Evolutionary conservation across 2,888 invertebrate species (phyloP).

Genomic region (Epicampocera succincta): DNA sequence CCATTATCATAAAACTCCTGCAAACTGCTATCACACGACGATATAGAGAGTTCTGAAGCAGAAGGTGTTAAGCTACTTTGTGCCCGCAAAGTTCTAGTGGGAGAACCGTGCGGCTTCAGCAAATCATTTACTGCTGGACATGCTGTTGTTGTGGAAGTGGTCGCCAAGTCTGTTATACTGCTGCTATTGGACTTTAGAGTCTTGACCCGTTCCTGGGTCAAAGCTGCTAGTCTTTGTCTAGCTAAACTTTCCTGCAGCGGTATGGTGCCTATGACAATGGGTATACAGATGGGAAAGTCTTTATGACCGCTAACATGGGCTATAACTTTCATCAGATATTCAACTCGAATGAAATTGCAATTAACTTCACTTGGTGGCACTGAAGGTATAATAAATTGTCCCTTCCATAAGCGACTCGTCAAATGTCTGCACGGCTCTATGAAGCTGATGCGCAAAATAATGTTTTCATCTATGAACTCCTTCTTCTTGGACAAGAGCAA

Average conservation of each 20-base stretch:
- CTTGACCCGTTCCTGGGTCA: constrained; percentile 58
- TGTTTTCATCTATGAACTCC: constrained; percentile 57
- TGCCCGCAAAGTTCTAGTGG: constrained; percentile 19
- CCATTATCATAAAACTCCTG: constrained; percentile 55
- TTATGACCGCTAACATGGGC: constrained; percentile 66
- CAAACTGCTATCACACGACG: constrained; percentile 48
- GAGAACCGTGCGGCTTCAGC: constrained; percentile 18
- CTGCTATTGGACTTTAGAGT: constrained; percentile 54
- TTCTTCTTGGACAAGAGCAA: constrained; percentile 55
- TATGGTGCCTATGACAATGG: constrained; percentile 73
- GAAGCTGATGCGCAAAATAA: constrained; percentile 50
- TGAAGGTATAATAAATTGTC: constrained; percentile 69
- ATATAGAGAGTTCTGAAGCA: constrained; percentile 40
- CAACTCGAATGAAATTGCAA: constrained; percentile 67
- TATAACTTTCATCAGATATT: constrained; percentile 67
- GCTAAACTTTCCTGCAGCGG: constrained; percentile 71
- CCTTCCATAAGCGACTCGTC: constrained; percentile 70
- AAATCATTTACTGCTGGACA: background rate
- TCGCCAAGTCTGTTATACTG: constrained; percentile 57
- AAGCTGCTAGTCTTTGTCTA: constrained; percentile 60
- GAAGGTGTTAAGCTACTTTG: constrained; percentile 47
- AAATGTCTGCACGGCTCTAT: constrained; percentile 65
- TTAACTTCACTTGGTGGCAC: constrained; percentile 70
- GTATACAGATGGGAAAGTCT: constrained; percentile 66
- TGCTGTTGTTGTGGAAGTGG: background rate